phyloP scores from a whole-genome alignment of 2,797 vertebrate genomes.

The Hemitrygon akajei region DNA sequence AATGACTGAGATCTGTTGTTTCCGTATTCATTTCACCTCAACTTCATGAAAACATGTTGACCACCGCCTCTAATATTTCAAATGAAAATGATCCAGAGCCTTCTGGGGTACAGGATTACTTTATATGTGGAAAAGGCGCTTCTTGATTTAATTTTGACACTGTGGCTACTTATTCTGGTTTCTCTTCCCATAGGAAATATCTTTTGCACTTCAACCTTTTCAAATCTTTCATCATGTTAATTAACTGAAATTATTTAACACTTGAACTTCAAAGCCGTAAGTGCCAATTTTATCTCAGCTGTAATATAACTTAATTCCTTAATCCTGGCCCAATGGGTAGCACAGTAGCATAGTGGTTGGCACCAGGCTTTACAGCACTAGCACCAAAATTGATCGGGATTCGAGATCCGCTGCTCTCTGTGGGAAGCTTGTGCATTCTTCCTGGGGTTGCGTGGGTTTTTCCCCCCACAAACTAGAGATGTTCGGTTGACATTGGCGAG shows the following conservation, averaged over 20 bases:
- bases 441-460: too few relatives aligned
- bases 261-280: neutral
- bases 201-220: neutral
- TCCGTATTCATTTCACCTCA: neutral
- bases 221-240: neutral
- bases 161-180: neutral
- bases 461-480: too few relatives aligned
- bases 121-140: too few relatives aligned
- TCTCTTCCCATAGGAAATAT: neutral
- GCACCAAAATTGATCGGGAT: too few relatives aligned
- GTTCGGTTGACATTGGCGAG: too few relatives aligned
- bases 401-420: too few relatives aligned
- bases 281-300: neutral
- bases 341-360: too few relatives aligned
- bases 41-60: neutral
- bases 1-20: neutral
- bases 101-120: neutral
- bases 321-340: neutral
- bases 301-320: neutral
- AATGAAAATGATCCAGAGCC: neutral
- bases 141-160: neutral
- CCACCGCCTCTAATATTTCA: neutral
- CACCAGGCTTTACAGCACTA: too few relatives aligned
- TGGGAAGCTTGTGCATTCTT: too few relatives aligned
- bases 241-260: neutral